These are phyloP conservation scores for Drosophila kanekoi DNA, from an alignment of 2,888 invertebrate genomes.

Conservation along the genomic window DNA sequence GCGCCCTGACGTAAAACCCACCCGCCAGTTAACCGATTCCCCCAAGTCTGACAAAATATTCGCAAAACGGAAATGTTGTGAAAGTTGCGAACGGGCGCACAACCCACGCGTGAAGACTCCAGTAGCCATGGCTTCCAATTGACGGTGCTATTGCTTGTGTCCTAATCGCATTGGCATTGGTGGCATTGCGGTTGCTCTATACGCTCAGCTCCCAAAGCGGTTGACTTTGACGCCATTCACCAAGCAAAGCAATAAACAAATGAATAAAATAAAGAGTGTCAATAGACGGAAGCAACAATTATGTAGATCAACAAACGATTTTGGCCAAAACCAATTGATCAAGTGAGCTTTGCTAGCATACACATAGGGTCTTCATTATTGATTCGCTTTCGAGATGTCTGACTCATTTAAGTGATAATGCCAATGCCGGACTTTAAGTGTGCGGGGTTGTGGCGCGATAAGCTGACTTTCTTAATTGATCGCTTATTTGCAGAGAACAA, in stretches of 20 bases:
- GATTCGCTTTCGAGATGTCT: constrained; percentile 10
- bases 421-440: not conserved
- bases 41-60: constrained; percentile 26
- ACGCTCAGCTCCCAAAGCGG: constrained; percentile 36
- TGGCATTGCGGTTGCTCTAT: constrained; percentile 42
- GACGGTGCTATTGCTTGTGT: constrained; percentile 35
- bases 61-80: constrained; percentile 59
- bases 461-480: constrained; percentile 8
- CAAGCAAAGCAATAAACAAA: constrained; percentile 32
- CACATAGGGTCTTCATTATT: constrained; percentile 37
- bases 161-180: constrained; percentile 52
- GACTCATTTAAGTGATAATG: constrained; percentile 37
- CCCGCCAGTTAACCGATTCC: constrained; percentile 64
- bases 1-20: constrained; percentile 63
- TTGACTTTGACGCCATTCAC: constrained; percentile 70
- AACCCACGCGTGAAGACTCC: constrained; percentile 45
- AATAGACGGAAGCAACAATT: constrained; percentile 49
- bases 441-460: constrained; percentile 32
- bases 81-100: constrained; percentile 50
- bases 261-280: constrained; percentile 12
- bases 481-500: not conserved
- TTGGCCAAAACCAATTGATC: constrained; percentile 42
- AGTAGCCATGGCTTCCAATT: constrained; percentile 29
- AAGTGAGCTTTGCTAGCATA: constrained; percentile 36
- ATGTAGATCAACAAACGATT: constrained; percentile 46